These are phyloP conservation scores for Grapholita molesta DNA, from an alignment of 1,140 invertebrate genomes.

Conservation along the genomic window DNA sequence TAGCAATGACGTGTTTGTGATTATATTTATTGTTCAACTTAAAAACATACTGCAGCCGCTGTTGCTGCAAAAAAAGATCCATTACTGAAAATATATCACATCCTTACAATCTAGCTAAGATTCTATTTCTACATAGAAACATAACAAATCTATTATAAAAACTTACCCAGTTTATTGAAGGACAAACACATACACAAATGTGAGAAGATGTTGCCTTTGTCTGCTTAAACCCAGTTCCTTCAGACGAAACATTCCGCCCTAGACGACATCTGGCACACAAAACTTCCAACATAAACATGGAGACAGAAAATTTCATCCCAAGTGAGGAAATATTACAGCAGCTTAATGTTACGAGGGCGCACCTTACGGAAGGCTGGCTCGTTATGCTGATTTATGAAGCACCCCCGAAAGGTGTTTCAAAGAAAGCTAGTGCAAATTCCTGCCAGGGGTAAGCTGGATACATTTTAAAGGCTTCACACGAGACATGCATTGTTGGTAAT, in stretches of 20 bases:
- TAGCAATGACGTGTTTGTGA: too few relatives aligned
- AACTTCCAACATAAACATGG: constrained; percentile 50
- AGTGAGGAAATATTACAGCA: constrained; percentile 73
- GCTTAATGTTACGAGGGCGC: constrained; percentile 67
- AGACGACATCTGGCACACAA: constrained; percentile 11
- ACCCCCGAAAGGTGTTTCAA: constrained; percentile 52
- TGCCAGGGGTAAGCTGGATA: constrained; percentile 4
- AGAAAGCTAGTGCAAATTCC: constrained; percentile 50
- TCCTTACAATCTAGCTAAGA: too few relatives aligned
- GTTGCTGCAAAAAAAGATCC: too few relatives aligned
- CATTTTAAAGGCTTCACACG: background rate
- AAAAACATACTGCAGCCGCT: too few relatives aligned
- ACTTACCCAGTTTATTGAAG: too few relatives aligned
- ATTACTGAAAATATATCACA: too few relatives aligned
- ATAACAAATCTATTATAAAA: too few relatives aligned
- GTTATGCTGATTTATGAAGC: constrained; percentile 72
- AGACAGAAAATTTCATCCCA: constrained; percentile 68
- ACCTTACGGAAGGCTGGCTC: constrained; percentile 62
- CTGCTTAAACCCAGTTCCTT: background rate
- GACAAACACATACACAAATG: too few relatives aligned
- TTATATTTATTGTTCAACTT: too few relatives aligned
- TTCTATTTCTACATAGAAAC: too few relatives aligned
- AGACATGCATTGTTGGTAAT: constrained; percentile 2
- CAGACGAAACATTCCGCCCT: background rate
- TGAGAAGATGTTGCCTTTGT: too few relatives aligned